Conservation (phyloP, 2,888 invertebrate species). For the Agrotis ipsilon region DNA sequence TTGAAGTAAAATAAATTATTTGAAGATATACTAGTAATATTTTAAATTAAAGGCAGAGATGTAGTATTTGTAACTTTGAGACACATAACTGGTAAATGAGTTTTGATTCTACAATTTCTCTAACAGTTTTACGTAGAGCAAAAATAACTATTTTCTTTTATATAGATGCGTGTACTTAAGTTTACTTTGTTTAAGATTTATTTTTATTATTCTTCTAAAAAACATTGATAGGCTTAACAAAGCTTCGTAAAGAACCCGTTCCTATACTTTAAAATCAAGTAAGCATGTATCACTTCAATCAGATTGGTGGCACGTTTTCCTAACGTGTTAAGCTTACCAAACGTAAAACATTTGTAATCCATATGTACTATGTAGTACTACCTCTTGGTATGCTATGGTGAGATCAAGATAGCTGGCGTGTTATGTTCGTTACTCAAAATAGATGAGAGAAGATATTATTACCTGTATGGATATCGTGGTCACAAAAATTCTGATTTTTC, state of each 20-base stretch:
- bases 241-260: neutral
- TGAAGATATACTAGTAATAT: neutral
- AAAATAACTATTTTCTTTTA: too few relatives aligned
- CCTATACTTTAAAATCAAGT: neutral
- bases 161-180: too few relatives aligned
- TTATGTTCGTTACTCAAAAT: conserved; percentile 41
- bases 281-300: conserved; percentile 11
- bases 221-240: too few relatives aligned
- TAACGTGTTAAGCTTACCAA: conserved; percentile 51
- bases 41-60: neutral
- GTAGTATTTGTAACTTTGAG: too few relatives aligned
- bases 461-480: conserved; percentile 19
- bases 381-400: conserved; percentile 12
- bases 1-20: neutral
- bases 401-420: conserved; percentile 53
- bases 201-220: too few relatives aligned
- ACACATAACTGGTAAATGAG: too few relatives aligned
- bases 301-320: conserved; percentile 49
- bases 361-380: conserved; percentile 19
- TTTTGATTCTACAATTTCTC: neutral
- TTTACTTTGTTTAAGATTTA: too few relatives aligned
- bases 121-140: neutral
- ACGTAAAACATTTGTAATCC: conserved; percentile 45
- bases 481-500: conserved; percentile 9
- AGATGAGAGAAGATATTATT: conserved; percentile 41